These are phyloP conservation scores for Heteractis magnifica DNA, from an alignment of 92 coral and sea anemone genomes.

Conservation along the genomic window DNA sequence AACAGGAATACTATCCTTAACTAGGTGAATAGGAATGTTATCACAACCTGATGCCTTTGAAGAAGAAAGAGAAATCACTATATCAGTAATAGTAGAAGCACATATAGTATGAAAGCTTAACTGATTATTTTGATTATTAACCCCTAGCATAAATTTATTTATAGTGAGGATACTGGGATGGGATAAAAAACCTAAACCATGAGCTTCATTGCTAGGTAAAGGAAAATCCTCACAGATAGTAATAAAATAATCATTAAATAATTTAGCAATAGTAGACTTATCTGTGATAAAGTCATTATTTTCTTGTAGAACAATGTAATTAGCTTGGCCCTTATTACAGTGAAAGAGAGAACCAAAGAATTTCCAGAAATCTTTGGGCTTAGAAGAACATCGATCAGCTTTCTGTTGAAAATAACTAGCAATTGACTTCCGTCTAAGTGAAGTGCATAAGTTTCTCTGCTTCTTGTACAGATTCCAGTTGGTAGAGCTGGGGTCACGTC, in stretches of 20 bases:
- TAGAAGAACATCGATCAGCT: constrained; percentile 8
- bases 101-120: no score
- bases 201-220: neutral
- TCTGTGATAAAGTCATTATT: neutral
- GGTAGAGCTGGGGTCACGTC: neutral
- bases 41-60: constrained; percentile 32
- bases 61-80: neutral
- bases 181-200: neutral
- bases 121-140: no score
- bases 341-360: constrained; percentile 1
- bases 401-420: constrained; percentile 20
- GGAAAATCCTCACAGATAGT: neutral
- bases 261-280: neutral
- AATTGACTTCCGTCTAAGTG: constrained; percentile 51
- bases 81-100: neutral
- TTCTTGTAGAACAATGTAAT: neutral
- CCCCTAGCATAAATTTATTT: no score
- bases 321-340: neutral
- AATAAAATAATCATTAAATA: neutral
- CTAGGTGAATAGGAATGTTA: constrained; percentile 34
- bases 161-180: neutral
- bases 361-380: constrained; percentile 36
- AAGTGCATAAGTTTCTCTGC: constrained; percentile 35
- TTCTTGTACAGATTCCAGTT: constrained; percentile 40
- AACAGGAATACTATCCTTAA: constrained; percentile 33